Evolutionary conservation across 30 jellyfish, hydroid and myxozoan genomes (phyloP).

Genomic region (Turritopsis rubra): DNA sequence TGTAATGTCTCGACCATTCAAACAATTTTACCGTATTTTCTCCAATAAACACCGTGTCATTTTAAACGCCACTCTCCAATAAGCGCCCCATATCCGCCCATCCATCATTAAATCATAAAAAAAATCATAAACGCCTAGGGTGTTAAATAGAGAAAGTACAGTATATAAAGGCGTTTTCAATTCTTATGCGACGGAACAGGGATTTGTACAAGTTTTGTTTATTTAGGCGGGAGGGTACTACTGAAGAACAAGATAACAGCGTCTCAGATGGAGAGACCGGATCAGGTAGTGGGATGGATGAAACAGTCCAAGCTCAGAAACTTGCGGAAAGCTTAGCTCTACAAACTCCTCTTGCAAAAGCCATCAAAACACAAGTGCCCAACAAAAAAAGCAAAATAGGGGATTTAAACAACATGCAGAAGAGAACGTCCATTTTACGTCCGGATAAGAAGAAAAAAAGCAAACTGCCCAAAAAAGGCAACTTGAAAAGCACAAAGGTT

Average conservation of each 20-base stretch:
- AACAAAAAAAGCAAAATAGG: not conserved
- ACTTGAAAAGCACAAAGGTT: conserved; percentile 12
- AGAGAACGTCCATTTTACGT: conserved; percentile 20
- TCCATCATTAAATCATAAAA: no score
- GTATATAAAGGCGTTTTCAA: no score
- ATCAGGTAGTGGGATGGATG: conserved; percentile 92
- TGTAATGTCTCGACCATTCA: no score
- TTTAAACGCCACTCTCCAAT: no score
- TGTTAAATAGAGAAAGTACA: no score
- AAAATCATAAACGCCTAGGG: no score
- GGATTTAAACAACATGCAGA: not conserved
- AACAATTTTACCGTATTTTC: no score
- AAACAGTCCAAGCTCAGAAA: conserved; percentile 63
- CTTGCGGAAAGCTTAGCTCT: conserved; percentile 84
- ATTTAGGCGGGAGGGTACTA: conserved; percentile 91
- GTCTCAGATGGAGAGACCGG: conserved; percentile 17
- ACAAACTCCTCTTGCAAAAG: conserved; percentile 18
- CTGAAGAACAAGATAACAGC: conserved; percentile 73
- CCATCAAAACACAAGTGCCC: not conserved
- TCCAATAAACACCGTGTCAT: no score
- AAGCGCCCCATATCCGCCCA: no score
- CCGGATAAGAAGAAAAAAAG: conserved; percentile 25
- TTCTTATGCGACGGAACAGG: no score
- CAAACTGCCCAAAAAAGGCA: conserved; percentile 14
- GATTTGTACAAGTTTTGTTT: no score